Conservation (phyloP, 2,797 vertebrate species). For the Sitta carolinensis region DNA sequence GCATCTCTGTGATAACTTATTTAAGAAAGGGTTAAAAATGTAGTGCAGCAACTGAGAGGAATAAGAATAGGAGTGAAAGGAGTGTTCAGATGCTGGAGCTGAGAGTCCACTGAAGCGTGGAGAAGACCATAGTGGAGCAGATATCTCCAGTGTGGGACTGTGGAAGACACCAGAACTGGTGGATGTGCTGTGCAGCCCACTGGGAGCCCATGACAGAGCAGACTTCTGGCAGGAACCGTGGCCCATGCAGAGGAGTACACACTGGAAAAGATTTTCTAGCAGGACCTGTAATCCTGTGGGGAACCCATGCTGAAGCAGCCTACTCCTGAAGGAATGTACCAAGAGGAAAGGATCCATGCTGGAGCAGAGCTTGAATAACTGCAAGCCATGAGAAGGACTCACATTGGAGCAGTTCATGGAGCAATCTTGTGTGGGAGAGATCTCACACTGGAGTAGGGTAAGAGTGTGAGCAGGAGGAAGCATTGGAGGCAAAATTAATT, state of each 20-base stretch:
- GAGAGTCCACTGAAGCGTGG: neutral
- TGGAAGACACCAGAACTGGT: neutral
- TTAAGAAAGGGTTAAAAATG: neutral
- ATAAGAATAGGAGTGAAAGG: neutral
- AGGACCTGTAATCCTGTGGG: too few relatives aligned
- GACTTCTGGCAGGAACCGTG: rapidly evolving
- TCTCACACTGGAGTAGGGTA: neutral
- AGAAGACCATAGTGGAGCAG: neutral
- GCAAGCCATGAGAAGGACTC: neutral
- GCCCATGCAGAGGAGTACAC: neutral
- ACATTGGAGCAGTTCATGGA: neutral
- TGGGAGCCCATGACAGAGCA: neutral
- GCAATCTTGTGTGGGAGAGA: neutral
- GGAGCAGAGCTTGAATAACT: neutral
- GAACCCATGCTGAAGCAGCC: neutral
- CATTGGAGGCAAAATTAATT: neutral
- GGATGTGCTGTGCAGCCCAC: neutral
- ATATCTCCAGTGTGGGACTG: neutral
- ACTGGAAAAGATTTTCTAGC: neutral
- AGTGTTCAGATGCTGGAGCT: neutral
- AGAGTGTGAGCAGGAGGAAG: neutral
- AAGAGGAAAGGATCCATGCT: neutral
- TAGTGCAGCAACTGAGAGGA: neutral
- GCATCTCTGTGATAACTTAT: neutral
- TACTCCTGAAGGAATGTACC: neutral